phyloP scores from a whole-genome alignment of 2,797 vertebrate species.

The Orientallactaga sibirica region DNA sequence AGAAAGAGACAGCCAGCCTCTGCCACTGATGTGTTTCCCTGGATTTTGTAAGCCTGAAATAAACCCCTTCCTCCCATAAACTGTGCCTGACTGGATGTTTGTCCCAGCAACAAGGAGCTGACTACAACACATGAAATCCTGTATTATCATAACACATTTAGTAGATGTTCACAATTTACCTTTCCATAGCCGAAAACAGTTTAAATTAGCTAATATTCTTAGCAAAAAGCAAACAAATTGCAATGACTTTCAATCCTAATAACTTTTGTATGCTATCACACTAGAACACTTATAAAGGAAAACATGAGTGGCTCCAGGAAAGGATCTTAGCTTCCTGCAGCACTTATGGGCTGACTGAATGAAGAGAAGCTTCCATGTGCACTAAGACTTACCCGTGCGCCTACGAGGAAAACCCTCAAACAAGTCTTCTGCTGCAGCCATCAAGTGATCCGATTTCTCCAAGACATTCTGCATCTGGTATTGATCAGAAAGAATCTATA shows the following conservation, averaged over 20 bases:
- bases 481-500: slow-evolving; percentile 95
- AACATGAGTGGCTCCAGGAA: neutral
- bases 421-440: slow-evolving; percentile 93
- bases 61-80: no score
- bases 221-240: slow-evolving; percentile 55
- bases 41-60: no score
- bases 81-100: no score
- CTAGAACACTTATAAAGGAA: slow-evolving; percentile 25
- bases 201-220: slow-evolving; percentile 29
- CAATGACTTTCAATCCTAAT: neutral
- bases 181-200: slow-evolving; percentile 39
- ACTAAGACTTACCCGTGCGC: slow-evolving; percentile 90
- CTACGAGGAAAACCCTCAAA: slow-evolving; percentile 92
- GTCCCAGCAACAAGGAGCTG: no score
- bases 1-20: no score
- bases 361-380: slow-evolving; percentile 27
- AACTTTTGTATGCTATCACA: neutral
- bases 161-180: slow-evolving; percentile 29
- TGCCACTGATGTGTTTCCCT: no score
- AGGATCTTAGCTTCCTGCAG: slow-evolving; percentile 30
- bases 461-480: slow-evolving; percentile 93
- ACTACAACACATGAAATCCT: neutral
- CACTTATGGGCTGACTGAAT: neutral
- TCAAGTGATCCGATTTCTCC: slow-evolving; percentile 92
- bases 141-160: neutral